Percentiles rank a stretch among this genome's conserved stretches.
Conservation (phyloP, 2,888 invertebrate species). For the Pollenia labialis region DNA sequence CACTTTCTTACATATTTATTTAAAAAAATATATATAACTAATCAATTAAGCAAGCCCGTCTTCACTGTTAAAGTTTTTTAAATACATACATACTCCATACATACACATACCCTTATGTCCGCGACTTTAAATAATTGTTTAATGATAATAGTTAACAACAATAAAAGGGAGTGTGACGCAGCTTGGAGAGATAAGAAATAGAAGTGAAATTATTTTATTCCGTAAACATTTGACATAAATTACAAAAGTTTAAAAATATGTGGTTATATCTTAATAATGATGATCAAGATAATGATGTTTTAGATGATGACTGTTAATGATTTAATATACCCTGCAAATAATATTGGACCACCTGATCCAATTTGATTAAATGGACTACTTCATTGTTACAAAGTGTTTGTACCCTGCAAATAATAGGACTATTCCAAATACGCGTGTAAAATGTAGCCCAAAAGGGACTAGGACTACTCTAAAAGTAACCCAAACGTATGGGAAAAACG, state of each 20-base stretch:
- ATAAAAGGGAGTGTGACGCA: background rate
- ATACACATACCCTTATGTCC: too few species aligned
- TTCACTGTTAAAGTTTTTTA: background rate
- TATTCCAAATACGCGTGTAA: too few species aligned
- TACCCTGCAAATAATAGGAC: too few species aligned
- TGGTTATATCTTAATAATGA: background rate
- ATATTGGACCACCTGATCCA: too few species aligned
- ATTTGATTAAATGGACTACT: too few species aligned
- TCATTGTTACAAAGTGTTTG: too few species aligned
- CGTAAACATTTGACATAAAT: constrained; percentile 26
- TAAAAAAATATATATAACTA: background rate
- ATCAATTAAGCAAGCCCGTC: background rate
- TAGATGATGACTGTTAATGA: constrained; percentile 11
- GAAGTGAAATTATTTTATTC: constrained; percentile 45
- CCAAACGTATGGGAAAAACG: too few species aligned
- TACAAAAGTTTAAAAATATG: constrained; percentile 7
- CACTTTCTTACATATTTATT: too few species aligned
- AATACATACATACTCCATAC: too few species aligned
- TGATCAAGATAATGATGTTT: background rate
- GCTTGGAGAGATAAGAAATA: background rate
- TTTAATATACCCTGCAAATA: too few species aligned
- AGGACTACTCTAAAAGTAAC: too few species aligned
- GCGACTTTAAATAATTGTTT: background rate
- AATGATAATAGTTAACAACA: background rate
- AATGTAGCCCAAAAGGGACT: too few species aligned